A percentile compares a stretch with the other conserved stretches of the same genome.
Conservation (phyloP, 2,888 invertebrate species). For the Synanthedon andrenaeformis region DNA sequence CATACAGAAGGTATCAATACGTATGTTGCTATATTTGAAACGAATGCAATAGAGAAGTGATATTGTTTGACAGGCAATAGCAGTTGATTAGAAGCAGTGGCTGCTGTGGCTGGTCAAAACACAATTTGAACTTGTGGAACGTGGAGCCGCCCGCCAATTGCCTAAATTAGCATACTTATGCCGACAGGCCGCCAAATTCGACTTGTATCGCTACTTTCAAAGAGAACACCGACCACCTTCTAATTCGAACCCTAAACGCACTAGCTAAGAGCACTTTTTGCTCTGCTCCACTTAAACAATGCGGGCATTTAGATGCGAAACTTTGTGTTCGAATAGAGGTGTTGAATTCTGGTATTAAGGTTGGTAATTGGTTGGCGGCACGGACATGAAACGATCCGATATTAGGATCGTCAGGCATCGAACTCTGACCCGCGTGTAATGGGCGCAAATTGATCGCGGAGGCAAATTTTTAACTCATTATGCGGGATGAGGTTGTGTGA, state of each 20-base stretch:
- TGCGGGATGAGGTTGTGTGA: slow-evolving; percentile 15
- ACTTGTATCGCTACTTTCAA: slow-evolving; percentile 41
- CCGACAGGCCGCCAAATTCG: slow-evolving; percentile 48
- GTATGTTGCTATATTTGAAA: no score
- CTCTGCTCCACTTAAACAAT: not conserved
- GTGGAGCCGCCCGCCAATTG: slow-evolving; percentile 41
- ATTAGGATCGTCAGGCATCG: slow-evolving; percentile 22
- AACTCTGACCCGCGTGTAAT: slow-evolving; percentile 50
- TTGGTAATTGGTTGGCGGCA: slow-evolving; percentile 6
- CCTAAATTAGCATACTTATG: slow-evolving; percentile 55
- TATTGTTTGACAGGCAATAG: no score
- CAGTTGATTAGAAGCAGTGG: no score
- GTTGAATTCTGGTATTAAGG: slow-evolving; percentile 12
- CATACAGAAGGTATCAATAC: no score
- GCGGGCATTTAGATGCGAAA: slow-evolving; percentile 1
- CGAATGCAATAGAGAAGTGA: no score
- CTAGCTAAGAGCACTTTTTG: slow-evolving; percentile 13
- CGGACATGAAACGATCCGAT: not conserved
- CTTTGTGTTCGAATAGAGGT: slow-evolving; percentile 8
- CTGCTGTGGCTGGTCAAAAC: no score
- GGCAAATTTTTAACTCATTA: slow-evolving; percentile 42
- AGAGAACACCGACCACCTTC: slow-evolving; percentile 27
- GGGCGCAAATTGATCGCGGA: slow-evolving; percentile 48
- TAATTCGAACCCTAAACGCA: slow-evolving; percentile 15
- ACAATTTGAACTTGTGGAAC: slow-evolving; percentile 7